Base-by-base conservation (phyloP, 2,888 invertebrate species). In the Charanyca ferruginea region DNA sequence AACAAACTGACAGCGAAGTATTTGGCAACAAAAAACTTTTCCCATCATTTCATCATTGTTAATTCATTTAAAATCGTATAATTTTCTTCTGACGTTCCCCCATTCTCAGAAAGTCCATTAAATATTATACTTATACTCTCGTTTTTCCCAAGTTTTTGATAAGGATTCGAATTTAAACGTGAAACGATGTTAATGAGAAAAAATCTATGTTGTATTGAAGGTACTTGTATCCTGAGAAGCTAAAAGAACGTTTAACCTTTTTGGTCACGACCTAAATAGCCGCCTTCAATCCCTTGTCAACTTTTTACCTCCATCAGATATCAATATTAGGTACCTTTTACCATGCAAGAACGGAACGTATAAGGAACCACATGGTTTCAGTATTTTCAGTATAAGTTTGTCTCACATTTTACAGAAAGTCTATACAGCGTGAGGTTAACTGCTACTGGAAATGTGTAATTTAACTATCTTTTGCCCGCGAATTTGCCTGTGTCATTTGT, bases 101-200 rank as follows among this genome's bases (percentile, higher is more conserved):
- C 48, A 57, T 63, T 76, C 49, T 65, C 51, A 32, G 16, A 8
- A 55, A 79, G 53, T 79, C 73, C 68, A 79, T 79, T 68, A 60
- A 42, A 64, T 52, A 58, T 72, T 67, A 71, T 60, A 51, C n/a
- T n/a, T n/a, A 65, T 71, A 60, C 52, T 65, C 57, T 44, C 18
- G 11, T 54, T 48, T 53, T 41, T 54, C 22, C 9, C 23, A n/a
- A 61, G 32, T 66, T 77, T 66, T 38, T 55, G 57, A 62, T 47
- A n/a, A 7, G 8, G 25, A 18, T 54, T 28, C 22, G 6, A 63
- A 51, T 61, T 64, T 25, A 35, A 52, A 35, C 23, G 41, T 47
- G 18, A 9, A 61, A 41, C 7, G 1, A 3, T 45, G 2, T 42
- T 44, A 23, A 32, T 9, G 49, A 8, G 18, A 42, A 18, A 20